These are phyloP conservation scores for Athalia circularis DNA, from an alignment of 2,888 invertebrate genomes.

Conservation along the genomic window DNA sequence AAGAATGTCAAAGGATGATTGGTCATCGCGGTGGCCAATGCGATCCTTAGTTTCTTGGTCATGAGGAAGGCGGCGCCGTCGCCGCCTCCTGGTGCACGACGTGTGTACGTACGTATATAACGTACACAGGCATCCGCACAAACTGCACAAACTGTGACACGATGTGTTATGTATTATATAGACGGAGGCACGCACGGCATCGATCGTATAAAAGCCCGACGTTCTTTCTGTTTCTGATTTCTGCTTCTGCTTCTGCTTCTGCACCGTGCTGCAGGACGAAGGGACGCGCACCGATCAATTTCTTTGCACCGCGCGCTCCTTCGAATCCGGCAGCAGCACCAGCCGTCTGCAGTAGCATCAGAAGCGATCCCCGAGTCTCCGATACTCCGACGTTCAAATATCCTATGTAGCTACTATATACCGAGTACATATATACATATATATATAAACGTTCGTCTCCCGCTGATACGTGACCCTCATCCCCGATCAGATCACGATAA, in stretches of 20 bases:
- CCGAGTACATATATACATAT: too few species aligned
- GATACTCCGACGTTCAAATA: constrained; percentile 1
- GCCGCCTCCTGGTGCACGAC: constrained; percentile 51
- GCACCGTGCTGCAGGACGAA: constrained; percentile 46
- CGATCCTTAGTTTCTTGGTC: constrained; percentile 61
- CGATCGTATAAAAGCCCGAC: not conserved
- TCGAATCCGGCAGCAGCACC: too few species aligned
- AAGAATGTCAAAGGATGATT: constrained; percentile 72
- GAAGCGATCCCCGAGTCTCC: not conserved
- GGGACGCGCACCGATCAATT: constrained; percentile 40
- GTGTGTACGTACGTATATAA: constrained; percentile 4
- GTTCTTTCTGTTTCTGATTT: constrained; percentile 52
- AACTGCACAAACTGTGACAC: constrained; percentile 13
- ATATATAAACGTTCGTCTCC: not conserved
- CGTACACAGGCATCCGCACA: constrained; percentile 16
- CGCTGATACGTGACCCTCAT: constrained; percentile 40
- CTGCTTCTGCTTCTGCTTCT: constrained; percentile 38
- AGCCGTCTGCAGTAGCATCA: not conserved
- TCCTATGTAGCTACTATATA: too few species aligned
- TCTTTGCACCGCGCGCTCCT: constrained; percentile 31
- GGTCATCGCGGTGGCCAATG: constrained; percentile 72
- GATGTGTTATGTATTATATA: constrained; percentile 32
- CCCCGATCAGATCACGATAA: constrained; percentile 57
- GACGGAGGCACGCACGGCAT: constrained; percentile 21
- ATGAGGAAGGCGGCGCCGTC: constrained; percentile 59